Conservation (phyloP, 1,140 invertebrate species). For the Bombus vancouverensis region DNA sequence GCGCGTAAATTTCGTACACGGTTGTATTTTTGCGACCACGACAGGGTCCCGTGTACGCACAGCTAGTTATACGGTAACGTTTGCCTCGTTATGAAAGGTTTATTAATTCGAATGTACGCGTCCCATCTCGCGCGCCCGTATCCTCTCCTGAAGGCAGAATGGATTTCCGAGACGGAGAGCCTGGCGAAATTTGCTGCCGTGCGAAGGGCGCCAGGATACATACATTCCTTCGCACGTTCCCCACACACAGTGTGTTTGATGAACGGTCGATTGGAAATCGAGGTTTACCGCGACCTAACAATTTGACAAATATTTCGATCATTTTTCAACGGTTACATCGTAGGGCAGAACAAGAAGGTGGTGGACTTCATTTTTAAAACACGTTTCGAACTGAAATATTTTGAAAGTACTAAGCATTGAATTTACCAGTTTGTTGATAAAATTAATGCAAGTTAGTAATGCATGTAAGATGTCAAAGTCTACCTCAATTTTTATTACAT, state of each 20-base stretch:
- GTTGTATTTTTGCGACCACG: conserved; percentile 28
- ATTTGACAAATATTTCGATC: not conserved
- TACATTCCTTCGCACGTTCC: not conserved
- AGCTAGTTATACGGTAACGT: conserved; percentile 43
- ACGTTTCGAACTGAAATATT: no score
- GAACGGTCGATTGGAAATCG: not conserved
- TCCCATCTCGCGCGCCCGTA: not conserved
- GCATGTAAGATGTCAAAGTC: no score
- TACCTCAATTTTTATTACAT: no score
- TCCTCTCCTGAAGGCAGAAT: no score
- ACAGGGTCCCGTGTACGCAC: conserved; percentile 22
- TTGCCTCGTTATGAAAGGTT: conserved; percentile 47
- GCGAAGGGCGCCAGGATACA: not conserved
- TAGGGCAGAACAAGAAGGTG: not conserved
- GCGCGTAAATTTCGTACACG: conserved; percentile 28
- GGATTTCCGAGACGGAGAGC: not conserved
- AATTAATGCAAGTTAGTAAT: no score
- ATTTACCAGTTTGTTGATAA: no score
- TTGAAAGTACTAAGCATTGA: no score
- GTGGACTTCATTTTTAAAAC: no score
- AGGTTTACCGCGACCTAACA: no score
- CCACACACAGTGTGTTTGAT: no score
- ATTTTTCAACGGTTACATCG: not conserved
- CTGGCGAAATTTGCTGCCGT: not conserved
- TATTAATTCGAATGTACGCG: conserved; percentile 37